These are phyloP conservation scores for Tetragonisca angustula DNA, from an alignment of 2,888 invertebrate species.

Conservation along the genomic window DNA sequence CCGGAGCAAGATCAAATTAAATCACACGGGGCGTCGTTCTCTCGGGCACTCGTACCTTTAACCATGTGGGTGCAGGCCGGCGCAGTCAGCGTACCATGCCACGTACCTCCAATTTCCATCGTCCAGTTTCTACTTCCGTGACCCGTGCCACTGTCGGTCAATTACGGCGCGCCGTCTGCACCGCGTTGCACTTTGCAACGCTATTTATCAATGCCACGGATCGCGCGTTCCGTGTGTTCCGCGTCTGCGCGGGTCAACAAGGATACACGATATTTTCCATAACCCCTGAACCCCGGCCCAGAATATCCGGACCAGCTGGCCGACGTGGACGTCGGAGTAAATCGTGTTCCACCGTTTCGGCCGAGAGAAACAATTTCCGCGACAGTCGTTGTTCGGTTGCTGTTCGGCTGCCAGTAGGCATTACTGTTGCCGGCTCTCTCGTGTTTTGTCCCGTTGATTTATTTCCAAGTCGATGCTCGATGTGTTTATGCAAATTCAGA, in stretches of 20 bases:
- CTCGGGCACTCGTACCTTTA: background rate
- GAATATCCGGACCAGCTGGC: conserved; percentile 44
- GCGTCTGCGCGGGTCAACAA: conserved; percentile 56
- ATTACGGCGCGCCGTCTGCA: conserved; percentile 43
- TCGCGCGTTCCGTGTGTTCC: conserved; percentile 40
- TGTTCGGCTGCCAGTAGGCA: background rate
- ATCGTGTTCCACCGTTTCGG: conserved; percentile 27
- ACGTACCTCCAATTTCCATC: conserved; percentile 35
- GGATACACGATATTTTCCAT: conserved; percentile 50
- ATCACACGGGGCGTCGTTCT: background rate
- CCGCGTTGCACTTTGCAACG: conserved; percentile 43
- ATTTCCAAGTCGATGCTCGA: background rate
- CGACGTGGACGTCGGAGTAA: conserved; percentile 39
- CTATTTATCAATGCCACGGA: conserved; percentile 57
- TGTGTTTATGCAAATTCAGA: conserved; percentile 1
- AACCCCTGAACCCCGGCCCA: conserved; percentile 45
- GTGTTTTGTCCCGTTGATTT: conserved; percentile 6
- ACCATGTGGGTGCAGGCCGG: background rate
- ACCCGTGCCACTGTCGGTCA: conserved; percentile 29
- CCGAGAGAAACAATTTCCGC: conserved; percentile 31
- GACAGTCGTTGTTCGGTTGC: conserved; percentile 11
- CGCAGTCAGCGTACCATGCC: background rate
- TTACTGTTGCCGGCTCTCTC: background rate
- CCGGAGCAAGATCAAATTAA: background rate
- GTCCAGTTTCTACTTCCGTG: conserved; percentile 43